These are phyloP conservation scores for Gandaritis pyraliata DNA, from an alignment of 2,888 invertebrate genomes.

Conservation along the genomic window DNA sequence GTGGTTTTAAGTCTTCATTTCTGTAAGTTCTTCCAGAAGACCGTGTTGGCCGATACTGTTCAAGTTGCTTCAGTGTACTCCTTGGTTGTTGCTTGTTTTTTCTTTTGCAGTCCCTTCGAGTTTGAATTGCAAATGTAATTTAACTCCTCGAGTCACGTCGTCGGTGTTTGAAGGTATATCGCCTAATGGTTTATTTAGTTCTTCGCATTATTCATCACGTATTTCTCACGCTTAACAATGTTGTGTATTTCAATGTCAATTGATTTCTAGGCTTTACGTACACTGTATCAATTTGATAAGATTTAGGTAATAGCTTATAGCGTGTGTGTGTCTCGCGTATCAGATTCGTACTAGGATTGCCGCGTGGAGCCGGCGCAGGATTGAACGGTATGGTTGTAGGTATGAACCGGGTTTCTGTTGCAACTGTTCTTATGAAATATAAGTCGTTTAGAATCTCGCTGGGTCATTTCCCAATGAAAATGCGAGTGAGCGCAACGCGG, in stretches of 20 bases:
- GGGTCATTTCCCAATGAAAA: slow-evolving; percentile 64
- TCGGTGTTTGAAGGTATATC: slow-evolving; percentile 2
- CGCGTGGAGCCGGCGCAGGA: slow-evolving; percentile 36
- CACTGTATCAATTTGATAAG: slow-evolving; percentile 4
- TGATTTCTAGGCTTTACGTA: slow-evolving; percentile 12
- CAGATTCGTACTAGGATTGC: slow-evolving; percentile 48
- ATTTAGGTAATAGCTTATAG: slow-evolving; percentile 9
- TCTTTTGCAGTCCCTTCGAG: neutral
- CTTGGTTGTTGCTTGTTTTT: neutral
- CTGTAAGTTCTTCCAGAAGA: neutral
- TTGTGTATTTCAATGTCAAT: neutral
- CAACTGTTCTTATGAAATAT: slow-evolving; percentile 75
- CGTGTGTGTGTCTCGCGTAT: slow-evolving; percentile 56
- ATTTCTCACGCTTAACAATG: slow-evolving; percentile 11
- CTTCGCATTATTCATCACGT: slow-evolving; percentile 18
- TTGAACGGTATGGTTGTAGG: slow-evolving; percentile 11
- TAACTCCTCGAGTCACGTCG: slow-evolving; percentile 6
- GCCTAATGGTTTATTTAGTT: slow-evolving; percentile 26
- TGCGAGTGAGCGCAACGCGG: slow-evolving; percentile 80
- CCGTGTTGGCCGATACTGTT: neutral
- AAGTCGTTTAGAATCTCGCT: slow-evolving; percentile 77
- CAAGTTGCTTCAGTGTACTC: neutral
- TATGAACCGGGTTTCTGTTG: slow-evolving; percentile 49
- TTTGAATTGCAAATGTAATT: slow-evolving; percentile 9
- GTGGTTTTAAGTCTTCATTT: slow-evolving; percentile 15